These are phyloP conservation scores for Ennomos fuscantarius DNA, from an alignment of 2,888 invertebrate genomes.

Conservation along the genomic window DNA sequence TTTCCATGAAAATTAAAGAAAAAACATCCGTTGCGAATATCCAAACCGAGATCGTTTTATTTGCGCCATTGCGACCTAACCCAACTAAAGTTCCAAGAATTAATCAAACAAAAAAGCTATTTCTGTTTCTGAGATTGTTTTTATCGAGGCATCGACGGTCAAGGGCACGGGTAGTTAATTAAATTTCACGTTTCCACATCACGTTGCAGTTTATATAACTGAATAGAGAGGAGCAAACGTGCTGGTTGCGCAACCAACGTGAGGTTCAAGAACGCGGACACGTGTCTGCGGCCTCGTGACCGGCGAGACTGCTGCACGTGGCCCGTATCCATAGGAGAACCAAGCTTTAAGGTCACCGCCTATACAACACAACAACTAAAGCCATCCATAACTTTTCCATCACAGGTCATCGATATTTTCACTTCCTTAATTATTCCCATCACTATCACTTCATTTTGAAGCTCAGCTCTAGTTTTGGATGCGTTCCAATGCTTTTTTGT, in stretches of 20 bases:
- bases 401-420: constrained; percentile 20
- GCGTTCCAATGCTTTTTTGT: constrained; percentile 12
- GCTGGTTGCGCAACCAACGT: constrained; percentile 80
- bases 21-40: constrained; percentile 23
- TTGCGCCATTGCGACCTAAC: constrained; percentile 31
- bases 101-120: constrained; percentile 17
- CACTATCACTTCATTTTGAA: constrained; percentile 6
- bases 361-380: constrained; percentile 15
- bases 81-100: constrained; percentile 23
- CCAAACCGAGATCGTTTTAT: constrained; percentile 29
- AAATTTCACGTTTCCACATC: constrained; percentile 71
- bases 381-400: constrained; percentile 13
- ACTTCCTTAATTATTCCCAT: constrained; percentile 11
- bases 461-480: constrained; percentile 13
- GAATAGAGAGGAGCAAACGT: constrained; percentile 69
- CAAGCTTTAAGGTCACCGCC: constrained; percentile 55
- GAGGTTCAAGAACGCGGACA: constrained; percentile 76
- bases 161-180: constrained; percentile 58
- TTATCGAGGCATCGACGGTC: constrained; percentile 38
- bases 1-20: constrained; percentile 34
- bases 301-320: constrained; percentile 60
- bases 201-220: constrained; percentile 81
- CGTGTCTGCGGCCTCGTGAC: constrained; percentile 77
- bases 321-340: constrained; percentile 49
- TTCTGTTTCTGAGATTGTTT: constrained; percentile 6